Evolutionary conservation across 1,140 invertebrate species (phyloP).

Genomic region (Lepidurus couesii): DNA sequence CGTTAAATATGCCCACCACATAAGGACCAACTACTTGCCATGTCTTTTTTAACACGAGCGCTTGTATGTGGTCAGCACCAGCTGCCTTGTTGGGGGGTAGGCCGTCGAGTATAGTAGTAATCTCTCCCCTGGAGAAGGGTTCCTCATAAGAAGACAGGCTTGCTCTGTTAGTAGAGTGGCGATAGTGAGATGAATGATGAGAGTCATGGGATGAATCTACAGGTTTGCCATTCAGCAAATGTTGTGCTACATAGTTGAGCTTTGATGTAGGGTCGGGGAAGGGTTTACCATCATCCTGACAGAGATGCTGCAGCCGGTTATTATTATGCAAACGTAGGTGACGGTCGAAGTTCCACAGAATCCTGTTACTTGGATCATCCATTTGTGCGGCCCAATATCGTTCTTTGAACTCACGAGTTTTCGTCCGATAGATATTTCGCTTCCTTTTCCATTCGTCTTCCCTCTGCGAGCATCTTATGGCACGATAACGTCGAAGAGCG

Average conservation of each 20-base stretch:
- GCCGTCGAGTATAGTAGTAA: not conserved
- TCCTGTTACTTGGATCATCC: not conserved
- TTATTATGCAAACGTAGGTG: not conserved
- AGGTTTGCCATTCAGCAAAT: not conserved
- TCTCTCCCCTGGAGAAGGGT: not conserved
- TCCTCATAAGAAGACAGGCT: not conserved
- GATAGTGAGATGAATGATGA: not conserved
- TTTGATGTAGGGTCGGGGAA: constrained; percentile 11
- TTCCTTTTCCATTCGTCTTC: not conserved
- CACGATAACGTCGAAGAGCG: not conserved
- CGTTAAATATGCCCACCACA: not conserved
- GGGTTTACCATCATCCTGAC: not conserved
- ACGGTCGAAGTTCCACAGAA: not conserved
- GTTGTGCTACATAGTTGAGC: constrained; percentile 18
- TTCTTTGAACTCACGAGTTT: not conserved
- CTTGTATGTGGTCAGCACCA: constrained; percentile 21
- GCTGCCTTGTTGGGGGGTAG: constrained; percentile 2
- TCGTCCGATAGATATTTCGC: not conserved
- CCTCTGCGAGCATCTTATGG: not conserved
- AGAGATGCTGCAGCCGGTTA: not conserved
- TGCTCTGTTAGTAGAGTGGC: not conserved
- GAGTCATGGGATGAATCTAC: not conserved
- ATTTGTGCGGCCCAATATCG: not conserved
- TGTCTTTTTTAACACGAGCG: not conserved
- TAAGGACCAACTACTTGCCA: not conserved